phyloP scores from a whole-genome alignment of 2,113 vertebrate genomes.

The Gymnocephalus cernua region DNA sequence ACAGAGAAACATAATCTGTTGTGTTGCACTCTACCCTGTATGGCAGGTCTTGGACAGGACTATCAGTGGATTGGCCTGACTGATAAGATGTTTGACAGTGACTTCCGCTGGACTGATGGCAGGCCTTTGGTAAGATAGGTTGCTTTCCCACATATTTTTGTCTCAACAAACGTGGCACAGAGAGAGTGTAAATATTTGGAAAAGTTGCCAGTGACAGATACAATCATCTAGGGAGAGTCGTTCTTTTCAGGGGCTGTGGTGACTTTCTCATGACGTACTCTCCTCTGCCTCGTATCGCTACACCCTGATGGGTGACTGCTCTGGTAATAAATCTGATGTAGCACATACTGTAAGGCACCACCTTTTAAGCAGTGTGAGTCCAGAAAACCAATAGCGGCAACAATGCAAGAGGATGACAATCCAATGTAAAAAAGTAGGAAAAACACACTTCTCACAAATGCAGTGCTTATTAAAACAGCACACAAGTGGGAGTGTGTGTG shows the following conservation, averaged over 20 bases:
- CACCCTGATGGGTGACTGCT: slow-evolving; percentile 27
- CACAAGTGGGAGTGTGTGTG: slow-evolving; percentile 28
- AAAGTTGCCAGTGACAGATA: slow-evolving; percentile 43
- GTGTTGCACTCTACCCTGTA: slow-evolving; percentile 58
- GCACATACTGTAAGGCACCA: slow-evolving; percentile 1
- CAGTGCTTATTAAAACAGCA: slow-evolving; percentile 28
- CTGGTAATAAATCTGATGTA: slow-evolving; percentile 31
- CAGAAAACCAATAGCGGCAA: slow-evolving; percentile 13
- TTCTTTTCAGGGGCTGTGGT: slow-evolving; percentile 38
- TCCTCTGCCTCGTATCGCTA: slow-evolving; percentile 31
- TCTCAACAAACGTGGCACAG: slow-evolving; percentile 65
- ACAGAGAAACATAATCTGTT: slow-evolving; percentile 42
- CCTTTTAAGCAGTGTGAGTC: background rate
- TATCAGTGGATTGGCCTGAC: slow-evolving; percentile 99
- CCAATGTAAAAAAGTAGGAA: background rate
- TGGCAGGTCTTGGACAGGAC: slow-evolving; percentile 93
- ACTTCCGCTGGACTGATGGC: slow-evolving; percentile 98
- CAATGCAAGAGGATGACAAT: background rate
- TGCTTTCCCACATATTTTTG: slow-evolving; percentile 52
- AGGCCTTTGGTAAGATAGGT: slow-evolving; percentile 89
- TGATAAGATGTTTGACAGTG: slow-evolving; percentile 98
- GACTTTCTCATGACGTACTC: slow-evolving; percentile 60
- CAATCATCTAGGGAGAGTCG: slow-evolving; percentile 50
- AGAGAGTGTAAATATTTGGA: slow-evolving; percentile 70
- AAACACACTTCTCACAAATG: background rate